Conservation (phyloP, 2,113 vertebrate genomes). For the Hydrolagus affinis region DNA sequence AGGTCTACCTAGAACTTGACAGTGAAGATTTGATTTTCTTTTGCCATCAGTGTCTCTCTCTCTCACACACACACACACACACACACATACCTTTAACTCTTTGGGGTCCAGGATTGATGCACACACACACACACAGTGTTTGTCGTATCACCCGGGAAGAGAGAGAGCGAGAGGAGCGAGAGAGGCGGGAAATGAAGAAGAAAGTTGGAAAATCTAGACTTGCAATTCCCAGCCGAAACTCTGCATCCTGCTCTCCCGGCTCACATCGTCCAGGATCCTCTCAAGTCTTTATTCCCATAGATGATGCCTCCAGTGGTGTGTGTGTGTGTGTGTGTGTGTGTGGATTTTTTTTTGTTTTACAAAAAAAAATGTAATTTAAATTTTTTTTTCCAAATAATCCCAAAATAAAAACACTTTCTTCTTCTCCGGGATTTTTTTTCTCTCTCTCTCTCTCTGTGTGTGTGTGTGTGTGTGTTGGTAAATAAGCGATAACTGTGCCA, state of each 20-base stretch:
- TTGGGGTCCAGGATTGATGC: slow-evolving; percentile 21
- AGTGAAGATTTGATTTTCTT: neutral
- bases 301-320: slow-evolving; percentile 25
- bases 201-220: slow-evolving; percentile 33
- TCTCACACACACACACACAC: neutral
- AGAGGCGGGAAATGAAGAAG: slow-evolving; percentile 1
- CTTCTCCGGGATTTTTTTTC: slow-evolving; percentile 15
- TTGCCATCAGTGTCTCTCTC: slow-evolving; percentile 19
- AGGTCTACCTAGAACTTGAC: neutral
- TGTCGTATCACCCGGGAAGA: too few species aligned
- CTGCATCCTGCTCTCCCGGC: slow-evolving; percentile 2
- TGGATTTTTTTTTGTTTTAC: too few species aligned
- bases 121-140: too few species aligned
- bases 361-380: too few species aligned
- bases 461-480: too few species aligned
- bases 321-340: too few species aligned
- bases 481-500: too few species aligned
- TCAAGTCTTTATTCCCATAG: slow-evolving; percentile 29
- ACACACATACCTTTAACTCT: slow-evolving; percentile 30
- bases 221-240: slow-evolving; percentile 27
- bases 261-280: neutral
- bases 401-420: slow-evolving; percentile 20
- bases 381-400: too few species aligned
- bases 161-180: too few species aligned
- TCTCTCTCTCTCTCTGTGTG: too few species aligned